Percentiles rank a stretch among this genome's conserved stretches.
Evolutionary conservation across 1,140 invertebrate species (phyloP).

Genomic region (Drosophila kanapiae): DNA sequence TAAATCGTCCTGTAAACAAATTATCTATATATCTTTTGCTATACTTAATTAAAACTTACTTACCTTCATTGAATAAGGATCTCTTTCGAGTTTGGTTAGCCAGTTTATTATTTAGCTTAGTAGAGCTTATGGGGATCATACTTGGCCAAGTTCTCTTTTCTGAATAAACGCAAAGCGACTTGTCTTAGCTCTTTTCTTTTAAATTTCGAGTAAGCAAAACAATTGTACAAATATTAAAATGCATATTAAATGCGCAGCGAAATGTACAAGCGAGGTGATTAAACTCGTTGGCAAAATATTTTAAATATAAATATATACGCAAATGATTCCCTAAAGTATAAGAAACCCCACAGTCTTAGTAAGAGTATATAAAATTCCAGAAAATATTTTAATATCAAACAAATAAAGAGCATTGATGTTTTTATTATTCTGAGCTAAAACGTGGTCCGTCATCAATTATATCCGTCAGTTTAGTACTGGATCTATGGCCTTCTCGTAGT

Average conservation of each 20-base stretch:
- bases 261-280: not conserved
- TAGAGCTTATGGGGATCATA: constrained; percentile 27
- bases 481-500: not conserved
- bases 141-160: constrained; percentile 6
- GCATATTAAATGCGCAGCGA: constrained; percentile 4
- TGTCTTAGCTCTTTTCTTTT: not conserved
- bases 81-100: not conserved
- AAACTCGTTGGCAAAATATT: not conserved
- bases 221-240: constrained; percentile 34
- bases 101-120: constrained; percentile 19
- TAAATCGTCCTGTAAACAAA: not conserved
- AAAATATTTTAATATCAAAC: not conserved
- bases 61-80: constrained; percentile 7
- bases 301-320: not conserved
- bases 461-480: no score
- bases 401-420: constrained; percentile 25
- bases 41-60: not conserved
- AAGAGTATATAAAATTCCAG: not conserved
- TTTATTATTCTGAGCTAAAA: constrained; percentile 7
- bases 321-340: not conserved
- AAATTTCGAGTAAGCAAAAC: not conserved
- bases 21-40: no score
- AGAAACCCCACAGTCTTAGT: not conserved
- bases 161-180: constrained; percentile 6
- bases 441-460: not conserved